Percentiles rank a stretch among this genome's conserved stretches.
These are phyloP conservation scores for Pegoplata infirma DNA, from an alignment of 2,888 invertebrate genomes.

Conservation along the genomic window DNA sequence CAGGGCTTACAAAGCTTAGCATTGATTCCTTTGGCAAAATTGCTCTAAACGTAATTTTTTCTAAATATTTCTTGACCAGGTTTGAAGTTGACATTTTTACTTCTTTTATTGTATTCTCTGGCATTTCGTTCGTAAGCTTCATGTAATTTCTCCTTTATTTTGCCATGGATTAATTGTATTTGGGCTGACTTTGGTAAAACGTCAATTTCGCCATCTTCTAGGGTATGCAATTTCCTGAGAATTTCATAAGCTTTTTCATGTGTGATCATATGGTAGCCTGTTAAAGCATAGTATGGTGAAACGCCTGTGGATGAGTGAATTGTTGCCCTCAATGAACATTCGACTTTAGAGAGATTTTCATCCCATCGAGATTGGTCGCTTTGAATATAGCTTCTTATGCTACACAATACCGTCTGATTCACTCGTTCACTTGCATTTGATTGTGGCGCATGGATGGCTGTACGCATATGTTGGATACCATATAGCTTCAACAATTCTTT, in stretches of 20 bases:
- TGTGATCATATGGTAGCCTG: neutral
- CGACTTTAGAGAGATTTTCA: neutral
- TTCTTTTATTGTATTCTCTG: neutral
- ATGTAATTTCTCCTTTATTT: neutral
- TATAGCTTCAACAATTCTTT: too few relatives aligned
- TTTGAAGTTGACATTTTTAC: neutral
- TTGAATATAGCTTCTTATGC: neutral
- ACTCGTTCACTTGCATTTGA: neutral
- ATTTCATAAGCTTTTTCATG: neutral
- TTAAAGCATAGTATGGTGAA: neutral
- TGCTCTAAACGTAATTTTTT: too few relatives aligned
- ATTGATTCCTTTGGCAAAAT: neutral
- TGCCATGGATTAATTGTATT: too few relatives aligned
- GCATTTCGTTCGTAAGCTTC: neutral
- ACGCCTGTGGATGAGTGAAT: neutral
- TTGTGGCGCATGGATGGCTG: too few relatives aligned
- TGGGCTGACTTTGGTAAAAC: neutral
- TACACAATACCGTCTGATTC: neutral
- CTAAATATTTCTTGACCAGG: too few relatives aligned
- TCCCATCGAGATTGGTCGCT: conserved; percentile 1
- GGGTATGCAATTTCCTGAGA: neutral
- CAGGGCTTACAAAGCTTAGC: neutral
- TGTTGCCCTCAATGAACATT: neutral
- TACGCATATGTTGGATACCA: too few relatives aligned
- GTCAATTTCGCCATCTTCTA: neutral